phyloP scores from a whole-genome alignment of 2,888 invertebrate species.

The Nymphalis urticae region DNA sequence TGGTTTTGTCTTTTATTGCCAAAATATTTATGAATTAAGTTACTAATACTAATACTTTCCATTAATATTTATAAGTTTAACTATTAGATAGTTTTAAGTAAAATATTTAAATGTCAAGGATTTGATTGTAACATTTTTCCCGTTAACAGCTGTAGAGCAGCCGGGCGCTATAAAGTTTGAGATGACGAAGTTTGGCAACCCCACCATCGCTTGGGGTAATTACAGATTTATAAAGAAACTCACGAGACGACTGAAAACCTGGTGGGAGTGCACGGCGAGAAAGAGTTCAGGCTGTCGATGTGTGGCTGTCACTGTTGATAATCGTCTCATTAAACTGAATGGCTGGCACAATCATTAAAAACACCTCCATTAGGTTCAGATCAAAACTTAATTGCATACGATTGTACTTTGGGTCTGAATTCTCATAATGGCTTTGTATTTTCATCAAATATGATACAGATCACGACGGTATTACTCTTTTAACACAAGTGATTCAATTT shows the following conservation, averaged over 20 bases:
- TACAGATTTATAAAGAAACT: conserved; percentile 69
- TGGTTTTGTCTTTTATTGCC: too few relatives aligned
- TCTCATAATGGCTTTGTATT: too few relatives aligned
- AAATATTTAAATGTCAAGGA: not conserved
- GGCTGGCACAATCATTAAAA: conserved; percentile 68
- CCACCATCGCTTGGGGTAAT: conserved; percentile 68
- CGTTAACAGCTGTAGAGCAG: conserved; percentile 3
- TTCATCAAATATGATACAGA: too few relatives aligned
- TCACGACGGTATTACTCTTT: too few relatives aligned
- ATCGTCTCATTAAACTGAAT: conserved; percentile 62
- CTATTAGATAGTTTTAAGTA: not conserved
- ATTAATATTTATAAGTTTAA: not conserved
- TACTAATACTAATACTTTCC: too few relatives aligned
- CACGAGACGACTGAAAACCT: conserved; percentile 60
- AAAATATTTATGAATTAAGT: too few relatives aligned
- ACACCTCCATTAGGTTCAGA: not conserved
- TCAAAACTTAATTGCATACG: not conserved
- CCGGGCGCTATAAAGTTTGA: conserved; percentile 52
- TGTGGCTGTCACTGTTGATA: conserved; percentile 63
- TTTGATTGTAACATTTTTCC: not conserved
- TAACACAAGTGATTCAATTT: too few relatives aligned
- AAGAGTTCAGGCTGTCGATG: conserved; percentile 64
- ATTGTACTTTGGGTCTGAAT: too few relatives aligned
- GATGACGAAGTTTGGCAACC: conserved; percentile 65
- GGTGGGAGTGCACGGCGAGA: conserved; percentile 72